Evolutionary conservation across 2,797 vertebrate species (phyloP), one percentile per base, ranked within the genome.

Genomic region (Sardinella longiceps): DNA sequence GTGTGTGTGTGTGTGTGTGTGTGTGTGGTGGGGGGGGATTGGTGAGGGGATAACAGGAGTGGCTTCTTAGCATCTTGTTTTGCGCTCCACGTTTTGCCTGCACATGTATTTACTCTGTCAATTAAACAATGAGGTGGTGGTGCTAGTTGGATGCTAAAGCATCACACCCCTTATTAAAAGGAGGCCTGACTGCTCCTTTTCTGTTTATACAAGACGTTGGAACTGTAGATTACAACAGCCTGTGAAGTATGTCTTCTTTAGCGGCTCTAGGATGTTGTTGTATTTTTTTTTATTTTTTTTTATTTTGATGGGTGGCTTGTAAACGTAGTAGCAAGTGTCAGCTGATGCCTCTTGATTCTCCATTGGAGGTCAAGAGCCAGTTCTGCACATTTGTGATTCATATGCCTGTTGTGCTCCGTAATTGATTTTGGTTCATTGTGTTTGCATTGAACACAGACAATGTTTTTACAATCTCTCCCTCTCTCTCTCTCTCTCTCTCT

Each of bases 401-500:
- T 63, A 30, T 63, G 25, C 25, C 60, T 30, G 25, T 63, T 63
- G 30, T 70, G 28, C 14, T 37, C 28, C 6, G 1, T 33, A 33
- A 70, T 70, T 33, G 63, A 33, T 70, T 70, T 5, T 1, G 28
- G 63, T 33, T 70, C 63, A 70, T 70, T 70, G 63, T 33, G 37
- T 70, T 70, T 33, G 28, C 63, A 70, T 70, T 70, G 63, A 70
- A 33, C 63, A 70, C 14, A 37, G 63, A 5, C 30, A 15, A 14
- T 33, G 28, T 33, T 70, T 70, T 33, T 25, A 63, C 23, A n/a
- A 7, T 82, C 83, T 85, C 86, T 83, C 88, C 86, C 87, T 90
- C 89, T 90, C 90, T 92, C 82, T 10, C 85, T 28, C 25, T 30
- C 63, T 33, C 28, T 33, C 63, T 37, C 63, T 70, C 9, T 66